Evolutionary conservation across 2,113 vertebrate species (phyloP).

Genomic region (Hemicordylus capensis): DNA sequence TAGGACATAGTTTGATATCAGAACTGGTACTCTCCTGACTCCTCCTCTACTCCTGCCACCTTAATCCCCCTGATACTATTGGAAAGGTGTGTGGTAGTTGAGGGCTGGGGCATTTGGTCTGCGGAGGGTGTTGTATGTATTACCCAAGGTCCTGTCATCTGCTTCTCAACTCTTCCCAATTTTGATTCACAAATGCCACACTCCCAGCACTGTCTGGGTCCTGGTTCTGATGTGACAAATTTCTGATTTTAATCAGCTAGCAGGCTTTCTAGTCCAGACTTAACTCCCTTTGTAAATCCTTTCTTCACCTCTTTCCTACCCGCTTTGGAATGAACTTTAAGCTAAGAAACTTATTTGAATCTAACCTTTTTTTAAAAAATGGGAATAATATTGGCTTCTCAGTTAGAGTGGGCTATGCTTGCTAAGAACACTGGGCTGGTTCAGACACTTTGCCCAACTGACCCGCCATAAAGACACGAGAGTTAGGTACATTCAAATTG

Average conservation of each 20-base stretch:
- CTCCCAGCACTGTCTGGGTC: neutral
- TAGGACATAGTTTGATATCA: no score
- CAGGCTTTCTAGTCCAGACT: neutral
- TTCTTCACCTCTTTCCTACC: neutral
- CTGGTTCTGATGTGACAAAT: neutral
- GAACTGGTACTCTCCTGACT: no score
- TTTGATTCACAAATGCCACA: neutral
- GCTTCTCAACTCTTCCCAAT: neutral
- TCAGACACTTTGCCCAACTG: no score
- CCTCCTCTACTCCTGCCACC: neutral
- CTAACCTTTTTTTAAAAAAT: neutral
- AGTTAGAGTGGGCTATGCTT: neutral
- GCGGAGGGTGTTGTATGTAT: neutral
- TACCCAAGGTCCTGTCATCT: neutral
- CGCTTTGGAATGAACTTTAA: constrained; percentile 20
- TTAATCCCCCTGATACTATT: neutral
- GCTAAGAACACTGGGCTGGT: neutral
- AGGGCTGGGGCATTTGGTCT: neutral
- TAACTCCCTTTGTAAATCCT: neutral
- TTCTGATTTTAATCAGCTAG: neutral
- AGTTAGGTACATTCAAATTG: no score
- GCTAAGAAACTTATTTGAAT: neutral
- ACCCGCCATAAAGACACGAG: no score
- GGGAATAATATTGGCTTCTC: neutral
- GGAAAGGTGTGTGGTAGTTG: neutral